These are phyloP conservation scores for Mayetiola destructor DNA, from an alignment of 2,888 invertebrate species.

Conservation along the genomic window DNA sequence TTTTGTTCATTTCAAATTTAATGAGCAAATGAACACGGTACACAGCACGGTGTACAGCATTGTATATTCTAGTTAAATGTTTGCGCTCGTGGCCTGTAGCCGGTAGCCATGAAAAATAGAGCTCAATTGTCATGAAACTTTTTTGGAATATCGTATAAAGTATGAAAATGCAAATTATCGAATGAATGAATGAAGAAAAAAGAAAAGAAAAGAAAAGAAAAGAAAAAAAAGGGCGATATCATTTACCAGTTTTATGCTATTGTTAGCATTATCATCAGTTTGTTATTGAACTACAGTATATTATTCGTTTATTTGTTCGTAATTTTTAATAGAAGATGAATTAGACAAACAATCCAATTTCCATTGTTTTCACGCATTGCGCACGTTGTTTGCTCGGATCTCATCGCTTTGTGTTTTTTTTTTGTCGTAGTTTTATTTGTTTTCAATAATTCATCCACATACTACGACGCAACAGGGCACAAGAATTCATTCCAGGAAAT, in stretches of 20 bases:
- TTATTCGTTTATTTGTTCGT: slow-evolving; percentile 4
- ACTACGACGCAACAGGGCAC: not conserved
- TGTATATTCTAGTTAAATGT: too few species aligned
- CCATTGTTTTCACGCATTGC: slow-evolving; percentile 5
- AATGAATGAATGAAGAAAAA: too few species aligned
- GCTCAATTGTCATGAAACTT: slow-evolving; percentile 6
- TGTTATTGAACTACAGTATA: too few species aligned
- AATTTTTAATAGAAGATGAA: not conserved
- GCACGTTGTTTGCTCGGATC: not conserved
- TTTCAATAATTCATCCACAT: not conserved
- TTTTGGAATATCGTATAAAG: too few species aligned
- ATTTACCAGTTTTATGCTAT: not conserved
- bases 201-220: too few species aligned
- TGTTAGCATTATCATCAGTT: slow-evolving; percentile 10
- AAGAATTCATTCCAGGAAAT: not conserved
- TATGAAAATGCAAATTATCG: too few species aligned
- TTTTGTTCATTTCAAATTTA: too few species aligned
- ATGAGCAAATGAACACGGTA: too few species aligned
- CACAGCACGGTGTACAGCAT: too few species aligned
- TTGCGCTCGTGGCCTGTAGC: too few species aligned
- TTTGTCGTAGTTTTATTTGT: not conserved
- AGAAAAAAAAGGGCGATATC: too few species aligned
- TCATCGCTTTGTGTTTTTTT: not conserved
- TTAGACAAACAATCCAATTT: too few species aligned
- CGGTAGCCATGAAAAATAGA: slow-evolving; percentile 8